Conservation (phyloP, 2,888 invertebrate genomes). For the Octonoba sinensis region DNA sequence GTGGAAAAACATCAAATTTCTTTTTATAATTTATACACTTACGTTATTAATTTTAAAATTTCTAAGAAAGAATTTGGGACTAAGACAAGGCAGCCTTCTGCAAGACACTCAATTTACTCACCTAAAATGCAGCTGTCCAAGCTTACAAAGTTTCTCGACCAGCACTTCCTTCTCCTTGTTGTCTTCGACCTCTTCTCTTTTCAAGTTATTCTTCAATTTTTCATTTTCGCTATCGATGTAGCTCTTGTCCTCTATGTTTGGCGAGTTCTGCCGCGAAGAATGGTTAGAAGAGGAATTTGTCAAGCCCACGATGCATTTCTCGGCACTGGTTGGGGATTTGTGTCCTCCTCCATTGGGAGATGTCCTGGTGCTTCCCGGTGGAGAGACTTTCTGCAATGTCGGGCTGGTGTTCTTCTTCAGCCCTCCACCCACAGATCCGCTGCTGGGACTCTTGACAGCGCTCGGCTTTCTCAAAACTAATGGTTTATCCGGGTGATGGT, state of each 20-base stretch:
- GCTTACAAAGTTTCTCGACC: conserved; percentile 77
- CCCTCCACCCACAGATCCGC: conserved; percentile 74
- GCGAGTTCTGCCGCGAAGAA: conserved; percentile 49
- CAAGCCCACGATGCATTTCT: conserved; percentile 16
- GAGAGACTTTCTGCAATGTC: conserved; percentile 73
- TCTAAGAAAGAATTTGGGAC: too few relatives aligned
- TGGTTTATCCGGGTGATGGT: conserved; percentile 64
- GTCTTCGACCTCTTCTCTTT: conserved; percentile 68
- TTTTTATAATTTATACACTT: too few relatives aligned
- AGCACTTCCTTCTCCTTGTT: conserved; percentile 71
- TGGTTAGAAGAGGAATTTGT: conserved; percentile 18
- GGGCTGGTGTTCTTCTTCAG: conserved; percentile 91
- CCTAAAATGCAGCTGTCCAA: conserved; percentile 87
- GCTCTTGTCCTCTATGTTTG: conserved; percentile 66
- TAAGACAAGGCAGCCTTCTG: too few relatives aligned
- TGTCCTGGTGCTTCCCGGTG: conserved; percentile 51
- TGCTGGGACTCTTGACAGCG: conserved; percentile 86
- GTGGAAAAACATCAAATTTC: too few relatives aligned
- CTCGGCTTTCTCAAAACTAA: conserved; percentile 74
- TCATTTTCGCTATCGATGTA: conserved; percentile 76
- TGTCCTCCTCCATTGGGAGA: conserved; percentile 6
- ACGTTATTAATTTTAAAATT: too few relatives aligned
- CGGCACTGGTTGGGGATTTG: conserved; percentile 14
- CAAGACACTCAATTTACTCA: neutral
- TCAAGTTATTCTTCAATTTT: conserved; percentile 68